Base-by-base conservation (phyloP, 2,888 invertebrate species). In the Lissonota sp. region DNA sequence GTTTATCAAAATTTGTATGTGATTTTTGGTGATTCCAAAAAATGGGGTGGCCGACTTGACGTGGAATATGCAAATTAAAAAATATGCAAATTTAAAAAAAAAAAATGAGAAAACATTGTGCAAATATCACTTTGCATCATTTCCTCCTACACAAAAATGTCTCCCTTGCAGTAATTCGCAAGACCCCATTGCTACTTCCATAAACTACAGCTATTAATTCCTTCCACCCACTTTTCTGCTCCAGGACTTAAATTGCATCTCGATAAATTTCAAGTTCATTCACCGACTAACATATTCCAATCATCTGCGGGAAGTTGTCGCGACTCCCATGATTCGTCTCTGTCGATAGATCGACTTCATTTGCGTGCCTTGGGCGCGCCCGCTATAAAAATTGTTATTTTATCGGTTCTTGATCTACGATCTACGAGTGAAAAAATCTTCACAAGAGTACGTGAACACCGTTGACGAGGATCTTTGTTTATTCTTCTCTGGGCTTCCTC, bases 381-480 rank as follows among this genome's bases (percentile, higher is more conserved):
- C 55, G 63, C 71, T 44, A 72, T 66, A 72, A 80, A 71, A 76
- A 42, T 67, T 16, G 55, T 67, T 55, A 57, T 66, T 76, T 26
- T 67, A 67, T 70, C 58, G 40, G 12, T 53, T 55, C 49, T 4
- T 14, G 79, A 46, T 49, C 67, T 0, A 67, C 6, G 44, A 76
- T 77, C 69, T 12, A 5, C 14, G 49, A 16, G 26, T 26, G 3
- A 26, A 26, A 72, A 42, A 53, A 67, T 67, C 74, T 64, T 6
- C 53, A 2, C 26, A n/a, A 14, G 37, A n/a, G 70, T 55, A 26
- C 75, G 3, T 26, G 26, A 26, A 26, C 55, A 46, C 42, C 37
- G 67, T 60, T 76, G 57, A 53, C 72, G 72, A 67, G 63, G 66
- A 66, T 70, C 16, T 12, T 53, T 57, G 12, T 39, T 62, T 60